These are phyloP conservation scores for Oostethus manadensis DNA, from an alignment of 2,113 vertebrate species.

Conservation along the genomic window DNA sequence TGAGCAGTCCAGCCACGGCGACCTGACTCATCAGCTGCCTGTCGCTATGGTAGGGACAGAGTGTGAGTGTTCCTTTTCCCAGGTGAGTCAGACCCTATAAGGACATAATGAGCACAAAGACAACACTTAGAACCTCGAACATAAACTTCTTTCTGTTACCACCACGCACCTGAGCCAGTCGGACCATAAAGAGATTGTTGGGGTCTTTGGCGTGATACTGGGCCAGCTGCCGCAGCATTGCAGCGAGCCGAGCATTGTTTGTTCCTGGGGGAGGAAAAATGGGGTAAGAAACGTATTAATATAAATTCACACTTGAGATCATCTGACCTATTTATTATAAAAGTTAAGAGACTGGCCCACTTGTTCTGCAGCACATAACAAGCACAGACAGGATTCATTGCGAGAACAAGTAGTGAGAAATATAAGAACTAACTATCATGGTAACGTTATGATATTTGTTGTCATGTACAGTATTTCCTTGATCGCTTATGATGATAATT, in stretches of 20 bases:
- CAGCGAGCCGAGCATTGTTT: slow-evolving; percentile 93
- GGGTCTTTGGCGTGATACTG: slow-evolving; percentile 99
- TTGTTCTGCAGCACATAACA: too few species aligned
- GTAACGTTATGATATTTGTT: too few species aligned
- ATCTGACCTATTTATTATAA: too few species aligned
- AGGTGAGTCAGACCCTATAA: slow-evolving; percentile 92
- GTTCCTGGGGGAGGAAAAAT: slow-evolving; percentile 75
- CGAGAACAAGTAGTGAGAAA: too few species aligned
- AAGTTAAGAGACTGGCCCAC: too few species aligned
- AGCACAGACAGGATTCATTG: too few species aligned
- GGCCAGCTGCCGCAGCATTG: slow-evolving; percentile 94
- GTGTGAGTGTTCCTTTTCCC: slow-evolving; percentile 94
- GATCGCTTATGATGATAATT: too few species aligned
- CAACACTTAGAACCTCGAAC: slow-evolving; percentile 6
- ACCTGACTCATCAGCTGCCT: slow-evolving; percentile 99
- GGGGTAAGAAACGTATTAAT: background rate
- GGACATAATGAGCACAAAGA: slow-evolving; percentile 20
- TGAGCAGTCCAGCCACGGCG: slow-evolving; percentile 90
- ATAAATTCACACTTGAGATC: too few species aligned
- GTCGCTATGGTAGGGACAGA: slow-evolving; percentile 98
- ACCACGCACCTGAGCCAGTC: slow-evolving; percentile 86
- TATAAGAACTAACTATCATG: too few species aligned
- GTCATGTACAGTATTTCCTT: too few species aligned
- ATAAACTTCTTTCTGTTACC: slow-evolving; percentile 1
- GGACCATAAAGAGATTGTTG: slow-evolving; percentile 99